Evolutionary conservation across 2,888 invertebrate genomes (phyloP).

Genomic region (Eustalomyia histrio): DNA sequence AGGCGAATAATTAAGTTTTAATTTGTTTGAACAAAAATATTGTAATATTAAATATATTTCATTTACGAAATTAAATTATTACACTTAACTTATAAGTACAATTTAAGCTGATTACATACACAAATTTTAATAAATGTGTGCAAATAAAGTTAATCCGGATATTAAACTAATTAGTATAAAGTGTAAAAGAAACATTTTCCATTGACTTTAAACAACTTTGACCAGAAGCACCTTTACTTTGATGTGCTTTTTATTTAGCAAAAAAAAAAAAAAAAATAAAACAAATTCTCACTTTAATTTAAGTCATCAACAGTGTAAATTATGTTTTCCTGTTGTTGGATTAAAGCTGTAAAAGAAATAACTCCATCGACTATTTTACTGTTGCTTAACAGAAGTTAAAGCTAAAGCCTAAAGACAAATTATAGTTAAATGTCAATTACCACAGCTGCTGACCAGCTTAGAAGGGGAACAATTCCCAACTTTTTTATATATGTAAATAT

Average conservation of each 20-base stretch:
- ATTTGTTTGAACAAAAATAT: too few species aligned
- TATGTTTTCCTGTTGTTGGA: conserved; percentile 52
- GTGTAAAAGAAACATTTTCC: not conserved
- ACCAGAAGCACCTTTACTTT: conserved; percentile 36
- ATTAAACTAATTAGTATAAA: conserved; percentile 18
- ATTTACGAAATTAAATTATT: too few species aligned
- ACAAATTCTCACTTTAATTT: not conserved
- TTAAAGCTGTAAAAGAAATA: conserved; percentile 21
- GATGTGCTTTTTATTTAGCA: not conserved
- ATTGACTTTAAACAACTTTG: conserved; percentile 26
- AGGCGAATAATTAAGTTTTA: too few species aligned
- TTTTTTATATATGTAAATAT: not conserved
- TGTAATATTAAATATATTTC: too few species aligned
- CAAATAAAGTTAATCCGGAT: conserved; percentile 29
- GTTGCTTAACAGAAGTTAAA: conserved; percentile 35
- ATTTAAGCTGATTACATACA: too few species aligned
- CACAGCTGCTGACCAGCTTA: conserved; percentile 30
- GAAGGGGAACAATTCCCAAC: not conserved
- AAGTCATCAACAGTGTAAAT: conserved; percentile 53
- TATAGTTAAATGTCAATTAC: conserved; percentile 51
- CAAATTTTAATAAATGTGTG: not conserved
- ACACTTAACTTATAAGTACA: too few species aligned
- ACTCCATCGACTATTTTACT: conserved; percentile 34
- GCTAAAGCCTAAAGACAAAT: conserved; percentile 31
- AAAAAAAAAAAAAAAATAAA: not conserved